A percentile compares a stretch with the other conserved stretches of the same genome.
Evolutionary conservation across 2,888 invertebrate genomes (phyloP).

Genomic region (Erebia ligea): DNA sequence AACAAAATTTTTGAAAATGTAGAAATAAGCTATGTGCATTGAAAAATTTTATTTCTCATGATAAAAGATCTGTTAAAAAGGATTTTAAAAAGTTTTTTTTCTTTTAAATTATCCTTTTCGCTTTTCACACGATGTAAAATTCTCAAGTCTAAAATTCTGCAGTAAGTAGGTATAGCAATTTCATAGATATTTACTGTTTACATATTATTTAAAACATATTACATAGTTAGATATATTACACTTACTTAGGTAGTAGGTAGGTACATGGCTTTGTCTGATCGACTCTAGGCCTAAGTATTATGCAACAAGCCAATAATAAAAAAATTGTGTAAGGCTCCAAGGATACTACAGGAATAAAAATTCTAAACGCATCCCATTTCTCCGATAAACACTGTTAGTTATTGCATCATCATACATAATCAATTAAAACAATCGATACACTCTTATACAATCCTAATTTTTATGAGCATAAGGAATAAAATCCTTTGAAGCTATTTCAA

Average conservation of each 20-base stretch:
- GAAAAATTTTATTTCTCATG: too few species aligned
- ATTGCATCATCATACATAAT: slow-evolving; percentile 63
- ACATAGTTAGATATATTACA: too few species aligned
- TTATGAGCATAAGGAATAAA: slow-evolving; percentile 17
- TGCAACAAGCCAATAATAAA: slow-evolving; percentile 2
- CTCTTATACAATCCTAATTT: slow-evolving; percentile 16
- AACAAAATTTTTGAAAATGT: too few species aligned
- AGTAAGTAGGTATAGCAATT: too few species aligned
- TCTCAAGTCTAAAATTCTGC: neutral
- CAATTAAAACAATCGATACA: slow-evolving; percentile 19
- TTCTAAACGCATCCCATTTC: slow-evolving; percentile 67
- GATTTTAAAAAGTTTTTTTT: too few species aligned
- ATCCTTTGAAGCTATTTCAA: slow-evolving; percentile 24
- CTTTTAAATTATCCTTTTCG: too few species aligned
- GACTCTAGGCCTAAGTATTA: neutral
- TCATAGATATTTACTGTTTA: too few species aligned
- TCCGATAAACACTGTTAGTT: slow-evolving; percentile 71
- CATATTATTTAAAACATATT: neutral
- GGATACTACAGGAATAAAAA: slow-evolving; percentile 58
- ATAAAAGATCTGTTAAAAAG: too few species aligned
- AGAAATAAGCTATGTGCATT: too few species aligned
- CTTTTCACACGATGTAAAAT: too few species aligned
- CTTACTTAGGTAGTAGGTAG: neutral
- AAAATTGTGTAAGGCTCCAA: slow-evolving; percentile 5
- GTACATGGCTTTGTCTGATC: too few species aligned